Evolutionary conservation across 2,113 vertebrate genomes (phyloP).

Genomic region (Seriola quinqueradiata): DNA sequence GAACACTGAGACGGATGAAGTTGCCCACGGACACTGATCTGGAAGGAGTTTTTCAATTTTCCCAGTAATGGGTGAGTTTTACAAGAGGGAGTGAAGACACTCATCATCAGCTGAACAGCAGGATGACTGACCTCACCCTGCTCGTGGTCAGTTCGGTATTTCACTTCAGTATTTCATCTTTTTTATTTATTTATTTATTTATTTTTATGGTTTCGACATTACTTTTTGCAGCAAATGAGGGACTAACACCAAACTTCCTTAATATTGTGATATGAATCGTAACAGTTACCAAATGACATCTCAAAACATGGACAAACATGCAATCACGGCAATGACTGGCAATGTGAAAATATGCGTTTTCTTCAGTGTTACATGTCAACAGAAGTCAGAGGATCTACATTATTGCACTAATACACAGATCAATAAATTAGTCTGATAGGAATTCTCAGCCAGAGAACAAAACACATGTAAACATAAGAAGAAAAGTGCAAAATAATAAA

Average conservation of each 20-base stretch:
- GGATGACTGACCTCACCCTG: constrained; percentile 36
- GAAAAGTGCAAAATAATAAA: constrained; percentile 42
- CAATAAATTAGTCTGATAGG: background rate
- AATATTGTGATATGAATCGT: background rate
- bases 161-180: constrained; percentile 9
- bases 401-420: constrained; percentile 44
- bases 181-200: background rate
- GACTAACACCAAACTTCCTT: background rate
- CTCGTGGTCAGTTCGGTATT: constrained; percentile 19
- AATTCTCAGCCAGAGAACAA: constrained; percentile 22
- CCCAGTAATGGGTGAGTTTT: background rate
- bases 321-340: constrained; percentile 29
- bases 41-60: constrained; percentile 29
- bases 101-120: constrained; percentile 31
- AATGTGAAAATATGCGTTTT: background rate
- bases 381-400: constrained; percentile 31
- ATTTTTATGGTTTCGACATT: background rate
- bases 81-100: constrained; percentile 8
- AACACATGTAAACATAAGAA: constrained; percentile 40
- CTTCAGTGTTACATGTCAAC: background rate
- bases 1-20: constrained; percentile 37
- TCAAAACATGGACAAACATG: constrained; percentile 48
- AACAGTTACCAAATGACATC: constrained; percentile 40
- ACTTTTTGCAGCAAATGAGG: constrained; percentile 25
- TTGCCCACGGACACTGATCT: constrained; percentile 18